phyloP scores from a whole-genome alignment of 2,888 invertebrate genomes.

The Pardosa pseudoannulata region DNA sequence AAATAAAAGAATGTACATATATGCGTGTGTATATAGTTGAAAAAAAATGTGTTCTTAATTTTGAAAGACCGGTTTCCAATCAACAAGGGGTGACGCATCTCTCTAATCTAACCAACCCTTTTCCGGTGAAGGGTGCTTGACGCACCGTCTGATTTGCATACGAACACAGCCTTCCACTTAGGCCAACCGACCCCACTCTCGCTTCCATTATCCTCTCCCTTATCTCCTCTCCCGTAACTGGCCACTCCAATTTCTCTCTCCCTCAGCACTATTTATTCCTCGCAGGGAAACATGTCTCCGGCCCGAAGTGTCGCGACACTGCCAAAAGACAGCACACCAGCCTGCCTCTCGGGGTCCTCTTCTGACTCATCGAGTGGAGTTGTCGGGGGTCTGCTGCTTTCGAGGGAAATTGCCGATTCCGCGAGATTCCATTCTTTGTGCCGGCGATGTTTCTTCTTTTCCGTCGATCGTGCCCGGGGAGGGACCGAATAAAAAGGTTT shows the following conservation, averaged over 20 bases:
- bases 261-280: conserved; percentile 30
- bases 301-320: background rate
- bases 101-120: too few relatives aligned
- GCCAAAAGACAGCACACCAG: conserved; percentile 25
- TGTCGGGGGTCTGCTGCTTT: conserved; percentile 28
- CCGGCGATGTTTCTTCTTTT: conserved; percentile 7
- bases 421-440: conserved; percentile 3
- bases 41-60: too few relatives aligned
- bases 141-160: background rate
- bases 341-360: conserved; percentile 23
- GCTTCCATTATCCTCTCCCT: background rate
- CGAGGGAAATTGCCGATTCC: conserved; percentile 43
- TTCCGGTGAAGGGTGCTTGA: background rate
- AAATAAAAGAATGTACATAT: too few relatives aligned
- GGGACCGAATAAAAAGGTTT: background rate
- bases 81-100: too few relatives aligned
- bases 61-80: too few relatives aligned
- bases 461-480: background rate
- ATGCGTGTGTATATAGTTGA: too few relatives aligned
- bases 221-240: background rate
- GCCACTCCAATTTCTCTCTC: background rate
- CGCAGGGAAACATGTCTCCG: background rate
- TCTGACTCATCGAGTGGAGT: conserved; percentile 58
- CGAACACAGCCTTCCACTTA: conserved; percentile 2
- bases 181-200: background rate